phyloP scores from a whole-genome alignment of 2,797 vertebrate species.

The Leptodactylus fallax region DNA sequence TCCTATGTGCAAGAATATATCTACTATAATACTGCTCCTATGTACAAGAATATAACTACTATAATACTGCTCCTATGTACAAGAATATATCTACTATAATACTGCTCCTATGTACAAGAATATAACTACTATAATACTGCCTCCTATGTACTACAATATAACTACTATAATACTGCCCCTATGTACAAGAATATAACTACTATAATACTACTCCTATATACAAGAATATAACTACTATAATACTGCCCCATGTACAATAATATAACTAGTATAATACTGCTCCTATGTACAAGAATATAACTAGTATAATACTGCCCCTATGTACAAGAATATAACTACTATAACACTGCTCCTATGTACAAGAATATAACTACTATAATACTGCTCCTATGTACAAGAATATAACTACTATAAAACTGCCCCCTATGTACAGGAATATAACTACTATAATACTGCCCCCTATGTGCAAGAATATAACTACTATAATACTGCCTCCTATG shows the following conservation, averaged over 20 bases:
- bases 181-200: background rate
- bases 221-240: too few relatives aligned
- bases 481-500: background rate
- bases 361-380: conserved; percentile 2
- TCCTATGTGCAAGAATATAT: too few relatives aligned
- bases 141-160: background rate
- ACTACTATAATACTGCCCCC: background rate
- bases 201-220: background rate
- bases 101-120: too few relatives aligned
- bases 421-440: background rate
- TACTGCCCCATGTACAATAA: too few relatives aligned
- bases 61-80: too few relatives aligned
- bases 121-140: too few relatives aligned
- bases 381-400: background rate
- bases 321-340: background rate
- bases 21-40: too few relatives aligned
- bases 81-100: too few relatives aligned
- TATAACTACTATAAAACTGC: background rate
- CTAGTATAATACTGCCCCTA: background rate
- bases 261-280: too few relatives aligned
- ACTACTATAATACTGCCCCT: background rate
- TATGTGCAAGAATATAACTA: background rate
- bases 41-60: too few relatives aligned
- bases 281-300: background rate
- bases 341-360: background rate